phyloP scores from a whole-genome alignment of 2,888 invertebrate species.

The Acleris emargana region DNA sequence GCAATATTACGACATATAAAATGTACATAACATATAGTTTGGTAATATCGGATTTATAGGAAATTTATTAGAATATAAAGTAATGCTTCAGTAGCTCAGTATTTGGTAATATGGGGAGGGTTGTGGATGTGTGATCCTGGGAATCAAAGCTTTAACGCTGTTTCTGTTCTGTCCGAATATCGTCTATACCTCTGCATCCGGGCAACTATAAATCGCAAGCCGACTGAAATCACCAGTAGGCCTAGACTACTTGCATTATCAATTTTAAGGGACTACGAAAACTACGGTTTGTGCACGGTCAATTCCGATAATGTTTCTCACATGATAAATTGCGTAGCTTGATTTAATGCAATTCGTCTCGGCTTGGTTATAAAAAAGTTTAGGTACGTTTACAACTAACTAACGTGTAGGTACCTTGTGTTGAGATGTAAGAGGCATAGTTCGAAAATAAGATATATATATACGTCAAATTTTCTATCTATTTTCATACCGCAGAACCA shows the following conservation, averaged over 20 bases:
- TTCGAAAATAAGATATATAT: slow-evolving; percentile 51
- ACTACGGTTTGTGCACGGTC: too few relatives aligned
- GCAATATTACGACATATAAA: slow-evolving; percentile 83
- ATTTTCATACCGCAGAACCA: slow-evolving; percentile 76
- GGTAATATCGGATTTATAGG: slow-evolving; percentile 81
- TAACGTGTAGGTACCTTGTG: slow-evolving; percentile 8
- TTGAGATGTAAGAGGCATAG: slow-evolving; percentile 58
- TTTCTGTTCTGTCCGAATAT: slow-evolving; percentile 68
- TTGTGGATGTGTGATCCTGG: slow-evolving; percentile 75
- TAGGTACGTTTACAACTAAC: slow-evolving; percentile 19
- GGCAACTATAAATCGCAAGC: slow-evolving; percentile 31
- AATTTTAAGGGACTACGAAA: too few relatives aligned
- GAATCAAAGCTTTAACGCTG: slow-evolving; percentile 81
- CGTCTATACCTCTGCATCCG: slow-evolving; percentile 58
- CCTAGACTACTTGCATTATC: too few relatives aligned
- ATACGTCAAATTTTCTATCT: slow-evolving; percentile 64
- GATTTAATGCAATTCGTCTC: too few relatives aligned
- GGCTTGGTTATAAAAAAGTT: too few relatives aligned
- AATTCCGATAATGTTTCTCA: too few relatives aligned
- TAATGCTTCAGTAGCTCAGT: slow-evolving; percentile 73
- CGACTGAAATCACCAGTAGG: not conserved
- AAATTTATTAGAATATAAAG: slow-evolving; percentile 77
- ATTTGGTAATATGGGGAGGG: slow-evolving; percentile 65
- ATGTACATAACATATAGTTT: slow-evolving; percentile 82
- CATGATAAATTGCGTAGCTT: too few relatives aligned